A percentile compares a stretch with the other conserved stretches of the same genome.
These are phyloP conservation scores for Drosophila diplacantha DNA, from an alignment of 2,888 invertebrate species.

Conservation along the genomic window DNA sequence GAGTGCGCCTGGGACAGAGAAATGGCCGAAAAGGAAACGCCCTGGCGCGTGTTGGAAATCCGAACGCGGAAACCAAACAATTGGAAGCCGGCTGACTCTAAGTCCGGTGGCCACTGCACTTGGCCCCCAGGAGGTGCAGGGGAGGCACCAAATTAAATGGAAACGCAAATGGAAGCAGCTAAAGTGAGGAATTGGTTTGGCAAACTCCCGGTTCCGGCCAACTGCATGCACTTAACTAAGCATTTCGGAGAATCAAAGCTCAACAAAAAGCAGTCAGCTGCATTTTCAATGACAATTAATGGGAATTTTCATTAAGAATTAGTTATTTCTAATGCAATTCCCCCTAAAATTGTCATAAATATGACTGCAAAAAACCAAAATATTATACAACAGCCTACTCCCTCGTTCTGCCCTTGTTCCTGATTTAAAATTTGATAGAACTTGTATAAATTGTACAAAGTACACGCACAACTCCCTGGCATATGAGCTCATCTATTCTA, in stretches of 20 bases:
- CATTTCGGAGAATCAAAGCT: neutral
- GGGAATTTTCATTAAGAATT: neutral
- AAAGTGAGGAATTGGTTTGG: slow-evolving; percentile 31
- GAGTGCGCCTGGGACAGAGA: slow-evolving; percentile 1
- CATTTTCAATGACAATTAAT: neutral
- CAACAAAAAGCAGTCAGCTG: neutral
- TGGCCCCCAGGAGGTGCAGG: slow-evolving; percentile 11
- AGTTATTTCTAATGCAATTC: neutral
- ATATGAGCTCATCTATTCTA: slow-evolving; percentile 18
- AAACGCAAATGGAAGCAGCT: slow-evolving; percentile 20
- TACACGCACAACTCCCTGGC: slow-evolving; percentile 12
- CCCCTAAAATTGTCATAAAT: neutral
- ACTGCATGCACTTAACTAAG: slow-evolving; percentile 21
- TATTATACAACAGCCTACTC: no score
- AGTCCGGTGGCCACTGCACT: slow-evolving; percentile 23
- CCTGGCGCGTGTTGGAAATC: slow-evolving; percentile 29
- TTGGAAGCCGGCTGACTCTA: slow-evolving; percentile 32
- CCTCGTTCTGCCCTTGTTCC: neutral
- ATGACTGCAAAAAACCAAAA: neutral
- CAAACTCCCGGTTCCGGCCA: slow-evolving; percentile 24
- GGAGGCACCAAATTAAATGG: slow-evolving; percentile 23
- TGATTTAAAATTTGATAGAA: neutral
- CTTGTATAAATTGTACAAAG: slow-evolving; percentile 8
- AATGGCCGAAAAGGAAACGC: slow-evolving; percentile 22
- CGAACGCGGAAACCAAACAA: slow-evolving; percentile 26